Conservation (phyloP, 2,797 vertebrate species). For the Spondyliosoma cantharus region DNA sequence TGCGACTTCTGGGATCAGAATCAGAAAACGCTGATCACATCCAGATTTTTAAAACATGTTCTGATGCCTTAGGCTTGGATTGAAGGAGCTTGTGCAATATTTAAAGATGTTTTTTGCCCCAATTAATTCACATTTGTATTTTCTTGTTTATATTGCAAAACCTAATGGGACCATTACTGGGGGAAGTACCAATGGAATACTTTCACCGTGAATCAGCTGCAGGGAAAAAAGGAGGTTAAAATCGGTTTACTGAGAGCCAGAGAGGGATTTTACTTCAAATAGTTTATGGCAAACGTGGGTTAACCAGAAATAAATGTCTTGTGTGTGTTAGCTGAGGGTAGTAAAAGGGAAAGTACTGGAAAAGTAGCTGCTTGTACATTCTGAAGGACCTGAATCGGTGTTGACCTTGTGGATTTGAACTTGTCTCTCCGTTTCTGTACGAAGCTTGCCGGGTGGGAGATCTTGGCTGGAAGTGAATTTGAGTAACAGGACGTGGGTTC, state of each 20-base stretch:
- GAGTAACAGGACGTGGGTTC: slow-evolving; percentile 34
- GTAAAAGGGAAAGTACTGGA: not conserved
- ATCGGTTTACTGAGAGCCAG: not conserved
- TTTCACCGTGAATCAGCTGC: not conserved
- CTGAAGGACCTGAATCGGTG: not conserved
- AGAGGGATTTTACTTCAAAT: not conserved
- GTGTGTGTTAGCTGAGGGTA: not conserved
- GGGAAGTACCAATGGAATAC: not conserved
- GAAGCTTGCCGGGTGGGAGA: slow-evolving; percentile 29
- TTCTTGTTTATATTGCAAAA: slow-evolving; percentile 2
- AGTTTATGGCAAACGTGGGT: not conserved
- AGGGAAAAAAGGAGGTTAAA: not conserved
- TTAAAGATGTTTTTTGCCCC: not conserved
- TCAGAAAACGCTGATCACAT: slow-evolving; percentile 7
- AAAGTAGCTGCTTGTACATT: not conserved
- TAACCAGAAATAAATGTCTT: too few relatives aligned
- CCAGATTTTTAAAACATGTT: not conserved
- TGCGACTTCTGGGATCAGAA: not conserved
- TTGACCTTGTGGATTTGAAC: slow-evolving; percentile 35
- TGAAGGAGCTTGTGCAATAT: not conserved
- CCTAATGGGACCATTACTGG: not conserved
- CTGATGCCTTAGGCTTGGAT: not conserved
- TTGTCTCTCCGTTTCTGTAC: slow-evolving; percentile 22
- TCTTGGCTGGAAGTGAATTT: slow-evolving; percentile 15
- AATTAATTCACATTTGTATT: not conserved